These are phyloP conservation scores for Procavia capensis DNA, from an alignment of 2,113 vertebrate species.

Conservation along the genomic window DNA sequence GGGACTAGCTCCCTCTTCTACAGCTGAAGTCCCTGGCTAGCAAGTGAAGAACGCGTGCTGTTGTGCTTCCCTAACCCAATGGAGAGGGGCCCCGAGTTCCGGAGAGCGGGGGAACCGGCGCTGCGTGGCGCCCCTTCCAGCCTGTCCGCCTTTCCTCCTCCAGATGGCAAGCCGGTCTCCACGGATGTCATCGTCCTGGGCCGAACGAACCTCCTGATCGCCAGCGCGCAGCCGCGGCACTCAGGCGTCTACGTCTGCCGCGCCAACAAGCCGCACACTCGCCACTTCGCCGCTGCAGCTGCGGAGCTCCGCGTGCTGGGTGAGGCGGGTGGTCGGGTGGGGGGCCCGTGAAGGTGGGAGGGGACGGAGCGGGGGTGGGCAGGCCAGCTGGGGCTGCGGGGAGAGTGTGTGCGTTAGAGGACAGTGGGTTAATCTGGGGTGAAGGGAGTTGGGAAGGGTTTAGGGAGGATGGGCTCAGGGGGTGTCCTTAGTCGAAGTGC, in stretches of 20 bases:
- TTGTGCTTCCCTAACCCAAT: not conserved
- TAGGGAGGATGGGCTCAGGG: not conserved
- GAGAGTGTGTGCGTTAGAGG: too few species aligned
- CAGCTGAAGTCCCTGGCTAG: not conserved
- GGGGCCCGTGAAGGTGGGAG: not conserved
- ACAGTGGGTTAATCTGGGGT: too few species aligned
- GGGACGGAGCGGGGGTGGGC: not conserved
- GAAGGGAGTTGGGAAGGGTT: not conserved
- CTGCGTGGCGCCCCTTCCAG: not conserved
- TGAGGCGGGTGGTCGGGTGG: conserved; percentile 81
- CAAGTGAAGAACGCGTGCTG: not conserved
- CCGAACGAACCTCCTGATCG: conserved; percentile 94
- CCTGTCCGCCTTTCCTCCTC: not conserved
- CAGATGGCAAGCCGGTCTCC: conserved; percentile 96
- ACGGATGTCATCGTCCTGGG: conserved; percentile 95
- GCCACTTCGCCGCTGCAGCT: conserved; percentile 92
- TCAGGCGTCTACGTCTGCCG: conserved; percentile 95
- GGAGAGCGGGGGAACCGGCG: not conserved
- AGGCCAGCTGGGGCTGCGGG: too few species aligned
- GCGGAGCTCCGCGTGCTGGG: conserved; percentile 95
- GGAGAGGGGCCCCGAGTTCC: not conserved
- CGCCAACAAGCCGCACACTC: conserved; percentile 96
- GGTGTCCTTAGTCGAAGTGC: too few species aligned
- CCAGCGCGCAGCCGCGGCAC: conserved; percentile 92
- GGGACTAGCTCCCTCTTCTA: not conserved